Evolutionary conservation across 2,888 invertebrate species (phyloP).

Genomic region (Platycheirus albimanus): DNA sequence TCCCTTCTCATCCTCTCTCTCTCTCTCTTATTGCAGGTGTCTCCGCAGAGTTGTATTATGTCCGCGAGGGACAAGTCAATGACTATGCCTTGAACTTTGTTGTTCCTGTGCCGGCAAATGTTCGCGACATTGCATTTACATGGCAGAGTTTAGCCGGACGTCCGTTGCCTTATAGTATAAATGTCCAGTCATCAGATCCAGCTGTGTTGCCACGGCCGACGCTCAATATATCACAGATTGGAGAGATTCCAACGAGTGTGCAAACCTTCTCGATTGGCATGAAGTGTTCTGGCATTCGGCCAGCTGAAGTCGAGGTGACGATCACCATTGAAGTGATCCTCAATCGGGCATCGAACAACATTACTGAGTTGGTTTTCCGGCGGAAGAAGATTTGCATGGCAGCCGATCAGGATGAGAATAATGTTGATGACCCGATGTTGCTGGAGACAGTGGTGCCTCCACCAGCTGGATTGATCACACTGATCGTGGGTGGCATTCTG

Average conservation of each 20-base stretch:
- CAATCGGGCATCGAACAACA: constrained; percentile 85
- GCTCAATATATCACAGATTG: constrained; percentile 92
- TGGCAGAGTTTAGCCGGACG: constrained; percentile 94
- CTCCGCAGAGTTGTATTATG: constrained; percentile 94
- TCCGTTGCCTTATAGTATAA: constrained; percentile 91
- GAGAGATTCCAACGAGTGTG: constrained; percentile 90
- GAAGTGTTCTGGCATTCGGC: constrained; percentile 91
- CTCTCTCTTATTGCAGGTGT: constrained; percentile 86
- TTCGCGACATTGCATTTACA: constrained; percentile 93
- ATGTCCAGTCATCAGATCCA: constrained; percentile 89
- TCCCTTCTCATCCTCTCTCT: constrained; percentile 20
- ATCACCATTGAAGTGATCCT: constrained; percentile 93
- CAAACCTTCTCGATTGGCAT: constrained; percentile 91
- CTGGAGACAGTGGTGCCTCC: constrained; percentile 81
- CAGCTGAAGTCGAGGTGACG: constrained; percentile 92
- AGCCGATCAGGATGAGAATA: constrained; percentile 78
- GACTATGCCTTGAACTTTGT: constrained; percentile 95
- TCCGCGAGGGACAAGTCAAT: constrained; percentile 94
- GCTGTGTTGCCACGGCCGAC: constrained; percentile 90
- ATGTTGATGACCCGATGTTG: constrained; percentile 80
- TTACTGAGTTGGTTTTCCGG: constrained; percentile 90
- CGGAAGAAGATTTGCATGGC: constrained; percentile 92
- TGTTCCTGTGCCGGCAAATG: constrained; percentile 92
- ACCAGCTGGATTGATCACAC: constrained; percentile 81
- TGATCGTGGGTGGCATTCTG: constrained; percentile 81